Percentiles rank a stretch among this genome's conserved stretches.
Conservation (phyloP, 2,888 invertebrate species). For the Platycheirus albimanus region DNA sequence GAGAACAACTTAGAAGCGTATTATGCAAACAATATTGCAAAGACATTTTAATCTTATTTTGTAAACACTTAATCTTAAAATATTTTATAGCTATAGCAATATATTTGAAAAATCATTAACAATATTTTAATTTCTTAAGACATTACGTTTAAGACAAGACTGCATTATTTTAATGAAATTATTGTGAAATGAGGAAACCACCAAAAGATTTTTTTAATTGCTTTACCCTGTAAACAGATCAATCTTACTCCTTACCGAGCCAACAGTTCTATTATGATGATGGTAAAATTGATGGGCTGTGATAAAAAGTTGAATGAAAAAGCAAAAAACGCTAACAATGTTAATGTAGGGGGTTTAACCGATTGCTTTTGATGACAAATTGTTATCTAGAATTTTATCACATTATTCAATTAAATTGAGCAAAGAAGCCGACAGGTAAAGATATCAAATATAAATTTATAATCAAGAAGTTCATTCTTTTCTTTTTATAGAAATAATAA, state of each 20-base stretch:
- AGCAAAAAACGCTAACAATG: slow-evolving; percentile 10
- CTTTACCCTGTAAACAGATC: slow-evolving; percentile 12
- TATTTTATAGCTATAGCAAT: no score
- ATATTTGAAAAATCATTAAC: not conserved
- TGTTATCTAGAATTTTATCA: slow-evolving; percentile 34
- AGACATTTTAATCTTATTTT: no score
- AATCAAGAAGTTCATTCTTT: no score
- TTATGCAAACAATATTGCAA: no score
- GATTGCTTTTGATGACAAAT: slow-evolving; percentile 32
- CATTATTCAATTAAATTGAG: slow-evolving; percentile 1
- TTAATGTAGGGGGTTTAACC: slow-evolving; percentile 16
- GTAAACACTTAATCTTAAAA: no score
- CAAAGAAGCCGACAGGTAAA: no score
- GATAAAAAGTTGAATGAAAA: slow-evolving; percentile 9
- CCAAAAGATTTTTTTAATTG: not conserved
- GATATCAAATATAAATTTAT: no score
- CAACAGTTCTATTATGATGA: slow-evolving; percentile 10
- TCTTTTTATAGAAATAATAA: no score
- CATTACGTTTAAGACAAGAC: not conserved
- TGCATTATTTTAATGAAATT: not conserved
- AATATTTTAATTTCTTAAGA: not conserved
- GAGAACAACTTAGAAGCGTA: no score
- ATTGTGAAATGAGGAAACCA: slow-evolving; percentile 15
- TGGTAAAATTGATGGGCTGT: slow-evolving; percentile 21
- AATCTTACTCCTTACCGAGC: not conserved